A percentile compares a stretch with the other conserved stretches of the same genome.
phyloP scores from a whole-genome alignment of 2,113 vertebrate genomes.

The Cranoglanis bouderius region DNA sequence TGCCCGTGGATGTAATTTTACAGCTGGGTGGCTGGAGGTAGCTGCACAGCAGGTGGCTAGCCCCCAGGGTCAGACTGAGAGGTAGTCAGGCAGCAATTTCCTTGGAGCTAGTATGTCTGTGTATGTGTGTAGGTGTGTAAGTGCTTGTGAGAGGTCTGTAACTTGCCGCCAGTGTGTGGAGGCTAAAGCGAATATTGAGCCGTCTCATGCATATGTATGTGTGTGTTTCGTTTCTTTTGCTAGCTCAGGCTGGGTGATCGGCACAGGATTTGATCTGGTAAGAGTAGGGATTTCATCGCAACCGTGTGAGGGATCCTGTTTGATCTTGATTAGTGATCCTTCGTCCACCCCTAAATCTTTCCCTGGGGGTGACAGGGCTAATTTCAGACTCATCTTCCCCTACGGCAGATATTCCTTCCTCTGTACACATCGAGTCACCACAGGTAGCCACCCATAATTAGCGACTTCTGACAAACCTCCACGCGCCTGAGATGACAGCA shows the following conservation, averaged over 20 bases:
- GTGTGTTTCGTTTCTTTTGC: background rate
- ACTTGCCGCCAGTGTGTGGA: background rate
- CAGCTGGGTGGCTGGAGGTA: constrained; percentile 60
- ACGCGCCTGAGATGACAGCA: constrained; percentile 34
- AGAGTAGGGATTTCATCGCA: constrained; percentile 30
- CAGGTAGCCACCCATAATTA: constrained; percentile 67
- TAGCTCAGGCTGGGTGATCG: constrained; percentile 24
- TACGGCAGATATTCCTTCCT: constrained; percentile 58
- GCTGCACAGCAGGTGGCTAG: constrained; percentile 41
- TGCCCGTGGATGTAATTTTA: constrained; percentile 59
- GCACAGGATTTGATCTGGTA: background rate
- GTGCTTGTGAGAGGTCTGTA: constrained; percentile 21
- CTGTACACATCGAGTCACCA: constrained; percentile 61
- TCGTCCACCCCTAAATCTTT: constrained; percentile 57
- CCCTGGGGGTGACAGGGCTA: constrained; percentile 70
- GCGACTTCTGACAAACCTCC: constrained; percentile 52
- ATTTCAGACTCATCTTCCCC: constrained; percentile 77
- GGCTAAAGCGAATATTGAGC: background rate
- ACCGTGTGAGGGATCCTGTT: constrained; percentile 45
- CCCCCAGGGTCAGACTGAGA: constrained; percentile 56
- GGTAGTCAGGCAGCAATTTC: constrained; percentile 57
- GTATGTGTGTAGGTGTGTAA: constrained; percentile 46
- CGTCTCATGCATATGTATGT: background rate
- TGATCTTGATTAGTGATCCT: constrained; percentile 67
- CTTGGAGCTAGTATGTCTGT: constrained; percentile 37